Conservation (phyloP, 2,888 invertebrate genomes). For the Drosophila leonis region DNA sequence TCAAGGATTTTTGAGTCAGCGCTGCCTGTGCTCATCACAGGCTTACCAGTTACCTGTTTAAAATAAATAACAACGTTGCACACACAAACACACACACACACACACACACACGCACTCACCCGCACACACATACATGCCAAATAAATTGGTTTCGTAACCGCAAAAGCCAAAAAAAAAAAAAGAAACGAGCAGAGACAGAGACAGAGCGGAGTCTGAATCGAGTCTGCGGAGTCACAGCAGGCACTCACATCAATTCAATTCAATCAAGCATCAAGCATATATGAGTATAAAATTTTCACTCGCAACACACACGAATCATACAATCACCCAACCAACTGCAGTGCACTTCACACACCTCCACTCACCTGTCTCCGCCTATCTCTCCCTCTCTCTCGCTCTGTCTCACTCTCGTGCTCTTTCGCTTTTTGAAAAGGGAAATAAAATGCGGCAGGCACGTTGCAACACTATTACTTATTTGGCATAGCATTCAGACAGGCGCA, state of each 20-base stretch:
- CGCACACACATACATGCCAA: conserved; percentile 56
- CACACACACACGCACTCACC: conserved; percentile 10
- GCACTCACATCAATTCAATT: conserved; percentile 79
- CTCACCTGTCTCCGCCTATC: neutral
- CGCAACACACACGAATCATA: conserved; percentile 75
- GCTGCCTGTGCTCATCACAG: conserved; percentile 47
- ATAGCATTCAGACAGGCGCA: conserved; percentile 61
- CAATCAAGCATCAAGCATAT: conserved; percentile 83
- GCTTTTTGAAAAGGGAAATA: conserved; percentile 70
- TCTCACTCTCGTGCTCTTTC: conserved; percentile 3
- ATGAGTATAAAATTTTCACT: conserved; percentile 70
- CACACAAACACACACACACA: conserved; percentile 19
- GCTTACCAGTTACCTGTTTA: conserved; percentile 66
- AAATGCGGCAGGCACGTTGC: conserved; percentile 83
- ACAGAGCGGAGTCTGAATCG: conserved; percentile 26
- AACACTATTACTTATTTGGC: conserved; percentile 82
- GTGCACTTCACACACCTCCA: conserved; percentile 5
- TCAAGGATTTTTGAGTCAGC: conserved; percentile 67
- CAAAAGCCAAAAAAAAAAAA: conserved; percentile 69
- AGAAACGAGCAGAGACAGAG: conserved; percentile 51
- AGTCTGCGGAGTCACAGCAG: conserved; percentile 46
- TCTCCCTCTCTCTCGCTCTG: conserved; percentile 13
- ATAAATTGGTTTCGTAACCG: conserved; percentile 84
- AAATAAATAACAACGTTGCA: conserved; percentile 76
- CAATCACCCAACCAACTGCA: conserved; percentile 50